phyloP scores from a whole-genome alignment of 2,888 invertebrate genomes.

The Podotricha telesiphe region DNA sequence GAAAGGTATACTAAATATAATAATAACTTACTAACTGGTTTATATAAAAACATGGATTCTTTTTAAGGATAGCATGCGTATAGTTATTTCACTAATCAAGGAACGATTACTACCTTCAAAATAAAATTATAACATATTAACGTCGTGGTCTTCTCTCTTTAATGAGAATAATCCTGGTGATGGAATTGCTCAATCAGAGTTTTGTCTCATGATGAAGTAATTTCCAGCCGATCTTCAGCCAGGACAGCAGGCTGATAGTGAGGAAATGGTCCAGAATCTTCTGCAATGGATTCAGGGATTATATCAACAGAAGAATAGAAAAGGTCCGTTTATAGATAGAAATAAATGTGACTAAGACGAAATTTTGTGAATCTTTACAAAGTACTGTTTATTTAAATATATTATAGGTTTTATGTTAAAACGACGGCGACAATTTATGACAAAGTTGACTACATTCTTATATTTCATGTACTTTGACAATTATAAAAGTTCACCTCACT shows the following conservation, averaged over 20 bases:
- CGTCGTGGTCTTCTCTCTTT: constrained; percentile 30
- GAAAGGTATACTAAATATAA: not conserved
- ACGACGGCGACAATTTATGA: not conserved
- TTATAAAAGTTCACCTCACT: not conserved
- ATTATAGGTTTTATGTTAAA: not conserved
- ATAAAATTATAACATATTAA: constrained; percentile 3
- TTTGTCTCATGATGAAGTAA: constrained; percentile 60
- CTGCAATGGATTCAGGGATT: constrained; percentile 90
- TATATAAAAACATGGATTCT: not conserved
- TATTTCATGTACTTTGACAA: not conserved
- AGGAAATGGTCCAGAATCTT: constrained; percentile 89
- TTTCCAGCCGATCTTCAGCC: constrained; percentile 75
- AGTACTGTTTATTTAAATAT: not conserved
- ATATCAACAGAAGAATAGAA: constrained; percentile 84
- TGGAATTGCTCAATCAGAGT: constrained; percentile 51
- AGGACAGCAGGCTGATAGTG: constrained; percentile 82
- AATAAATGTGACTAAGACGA: constrained; percentile 5
- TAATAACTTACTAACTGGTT: constrained; percentile 5
- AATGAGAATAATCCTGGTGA: constrained; percentile 41
- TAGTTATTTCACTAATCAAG: not conserved
- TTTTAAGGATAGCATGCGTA: not conserved
- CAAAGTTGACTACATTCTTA: not conserved
- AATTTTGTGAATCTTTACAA: not conserved
- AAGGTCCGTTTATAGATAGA: constrained; percentile 65
- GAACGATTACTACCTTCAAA: not conserved